Percentiles rank a stretch among this genome's conserved stretches.
phyloP scores from a whole-genome alignment of 2,113 vertebrate species.

The Orientallactaga bullata region DNA sequence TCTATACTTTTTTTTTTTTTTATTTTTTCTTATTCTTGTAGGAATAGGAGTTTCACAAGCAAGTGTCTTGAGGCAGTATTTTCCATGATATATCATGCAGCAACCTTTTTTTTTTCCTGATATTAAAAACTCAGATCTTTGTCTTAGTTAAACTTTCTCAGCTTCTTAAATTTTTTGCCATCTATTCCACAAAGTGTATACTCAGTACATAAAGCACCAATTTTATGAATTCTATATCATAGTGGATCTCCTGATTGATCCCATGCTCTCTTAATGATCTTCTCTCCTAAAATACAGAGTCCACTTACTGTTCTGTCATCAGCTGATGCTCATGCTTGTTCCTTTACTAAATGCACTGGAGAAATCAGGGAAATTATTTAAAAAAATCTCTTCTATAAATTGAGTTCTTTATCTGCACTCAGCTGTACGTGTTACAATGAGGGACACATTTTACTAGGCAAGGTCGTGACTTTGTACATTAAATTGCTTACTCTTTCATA shows the following conservation, averaged over 20 bases:
- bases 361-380: background rate
- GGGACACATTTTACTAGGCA: background rate
- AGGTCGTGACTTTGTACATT: background rate
- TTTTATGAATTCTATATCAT: background rate
- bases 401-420: background rate
- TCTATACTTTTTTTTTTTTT: background rate
- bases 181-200: background rate
- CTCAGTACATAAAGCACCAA: background rate
- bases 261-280: background rate
- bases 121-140: background rate
- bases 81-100: background rate
- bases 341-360: background rate
- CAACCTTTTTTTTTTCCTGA: background rate
- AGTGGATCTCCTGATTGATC: background rate
- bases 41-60: background rate
- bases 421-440: no score
- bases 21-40: background rate
- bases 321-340: background rate
- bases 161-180: background rate
- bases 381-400: background rate
- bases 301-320: background rate
- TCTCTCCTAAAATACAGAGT: background rate
- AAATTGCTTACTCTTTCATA: no score
- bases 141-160: background rate
- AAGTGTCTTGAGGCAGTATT: background rate